Conservation (phyloP, 2,797 vertebrate species). For the Chanos chanos region DNA sequence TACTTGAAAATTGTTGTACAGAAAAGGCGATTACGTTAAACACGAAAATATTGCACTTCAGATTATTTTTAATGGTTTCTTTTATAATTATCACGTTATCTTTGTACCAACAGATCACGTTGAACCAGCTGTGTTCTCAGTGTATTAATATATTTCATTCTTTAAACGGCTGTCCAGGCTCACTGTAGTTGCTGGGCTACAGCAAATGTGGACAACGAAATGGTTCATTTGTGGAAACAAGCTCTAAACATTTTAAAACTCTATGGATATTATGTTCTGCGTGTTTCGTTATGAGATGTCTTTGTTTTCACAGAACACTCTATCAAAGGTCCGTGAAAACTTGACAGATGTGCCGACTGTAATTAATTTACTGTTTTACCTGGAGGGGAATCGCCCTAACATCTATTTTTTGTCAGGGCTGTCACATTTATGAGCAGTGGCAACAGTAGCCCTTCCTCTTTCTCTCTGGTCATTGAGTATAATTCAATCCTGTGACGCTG, state of each 20-base stretch:
- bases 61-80: too few relatives aligned
- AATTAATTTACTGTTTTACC: constrained; percentile 38
- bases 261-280: background rate
- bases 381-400: constrained; percentile 34
- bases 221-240: background rate
- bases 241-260: background rate
- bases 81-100: too few relatives aligned
- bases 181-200: too few relatives aligned
- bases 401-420: constrained; percentile 20
- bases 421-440: constrained; percentile 41
- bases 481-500: constrained; percentile 34
- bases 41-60: too few relatives aligned
- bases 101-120: too few relatives aligned
- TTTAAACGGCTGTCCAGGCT: too few relatives aligned
- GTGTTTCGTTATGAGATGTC: background rate
- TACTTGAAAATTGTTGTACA: too few relatives aligned
- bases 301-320: background rate
- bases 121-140: too few relatives aligned
- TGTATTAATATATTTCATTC: too few relatives aligned
- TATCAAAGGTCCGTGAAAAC: constrained; percentile 10
- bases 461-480: constrained; percentile 2
- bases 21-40: too few relatives aligned
- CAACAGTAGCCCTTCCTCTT: background rate
- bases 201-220: too few relatives aligned
- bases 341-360: constrained; percentile 29